Base-by-base conservation (phyloP, 2,888 invertebrate genomes). In the Melanchra persicariae region DNA sequence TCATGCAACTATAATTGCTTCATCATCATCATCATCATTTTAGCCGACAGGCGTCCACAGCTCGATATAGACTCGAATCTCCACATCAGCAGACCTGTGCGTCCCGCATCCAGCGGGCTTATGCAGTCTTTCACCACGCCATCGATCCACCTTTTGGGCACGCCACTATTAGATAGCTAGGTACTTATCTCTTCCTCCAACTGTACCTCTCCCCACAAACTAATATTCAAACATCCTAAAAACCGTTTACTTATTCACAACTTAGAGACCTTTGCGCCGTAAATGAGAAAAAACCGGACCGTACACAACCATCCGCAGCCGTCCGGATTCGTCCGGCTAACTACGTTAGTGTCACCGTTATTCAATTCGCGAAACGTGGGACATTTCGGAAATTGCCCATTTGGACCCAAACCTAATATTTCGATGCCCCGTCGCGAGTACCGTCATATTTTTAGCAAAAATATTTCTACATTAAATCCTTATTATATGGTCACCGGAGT, bases 381-480 rank as follows among this genome's bases (percentile, higher is more conserved):
- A 77, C 80, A 85, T 80, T 65, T 73, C 78, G 82, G 83, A 82
- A 86, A 85, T 86, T 85, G 85, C 65, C 82, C 82, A 86, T 86
- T 85, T 77, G 82, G 75, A 61, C 78, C 80, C 82, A 77, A 84
- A 86, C 78, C 49, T 77, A 78, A 85, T 84, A 84, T 77, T 80
- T 69, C 72, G 84, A 70, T 70, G 82, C 61, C 78, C 78, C 67
- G 69, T 40, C 45, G 71, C 58, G 70, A 60, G 47, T 37, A 71
- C 73, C 73, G 60, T 70, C 71, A 70, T 85, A 85, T 77, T 83
- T 82, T 83, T 64, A 10, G 62, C 47, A 26, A 81, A 83, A 83
- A 81, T 83, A 84, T 81, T 80, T 70, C 67, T 62, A 60, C 77
- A 74, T 83, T 83, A 85, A 80, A 68, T 71, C 34, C 60, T 74